Evolutionary conservation across 1,140 invertebrate species (phyloP).

Genomic region (Muscidifurax raptorellus): DNA sequence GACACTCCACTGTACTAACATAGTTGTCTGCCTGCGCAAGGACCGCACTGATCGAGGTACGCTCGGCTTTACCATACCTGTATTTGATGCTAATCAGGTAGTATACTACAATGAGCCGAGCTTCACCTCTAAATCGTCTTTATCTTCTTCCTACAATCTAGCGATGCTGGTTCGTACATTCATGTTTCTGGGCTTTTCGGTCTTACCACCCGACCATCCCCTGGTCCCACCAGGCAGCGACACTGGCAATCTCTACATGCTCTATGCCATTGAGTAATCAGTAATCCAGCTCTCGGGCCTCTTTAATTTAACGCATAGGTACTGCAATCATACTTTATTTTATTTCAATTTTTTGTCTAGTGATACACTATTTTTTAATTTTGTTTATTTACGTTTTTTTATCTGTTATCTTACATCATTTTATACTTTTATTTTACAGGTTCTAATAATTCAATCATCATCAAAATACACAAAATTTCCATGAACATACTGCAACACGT

Average conservation of each 20-base stretch:
- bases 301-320: slow-evolving; percentile 71
- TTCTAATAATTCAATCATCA: slow-evolving; percentile 22
- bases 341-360: slow-evolving; percentile 38
- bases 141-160: slow-evolving; percentile 72
- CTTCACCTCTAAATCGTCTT: slow-evolving; percentile 55
- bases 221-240: slow-evolving; percentile 81
- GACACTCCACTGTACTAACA: slow-evolving; percentile 87
- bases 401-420: slow-evolving; percentile 12
- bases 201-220: slow-evolving; percentile 88
- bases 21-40: slow-evolving; percentile 90
- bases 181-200: slow-evolving; percentile 96
- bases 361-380: too few species aligned
- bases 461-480: background rate
- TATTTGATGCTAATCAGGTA: slow-evolving; percentile 53
- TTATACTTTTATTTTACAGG: slow-evolving; percentile 51
- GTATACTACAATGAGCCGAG: slow-evolving; percentile 38
- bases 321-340: slow-evolving; percentile 44
- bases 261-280: slow-evolving; percentile 86
- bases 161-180: slow-evolving; percentile 93
- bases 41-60: slow-evolving; percentile 87
- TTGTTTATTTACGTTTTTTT: background rate
- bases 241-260: slow-evolving; percentile 85
- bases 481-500: background rate
- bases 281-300: slow-evolving; percentile 60
- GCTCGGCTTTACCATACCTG: slow-evolving; percentile 47